These are phyloP conservation scores for Eulemur rufifrons DNA, from an alignment of 2,113 vertebrate species.

Conservation along the genomic window DNA sequence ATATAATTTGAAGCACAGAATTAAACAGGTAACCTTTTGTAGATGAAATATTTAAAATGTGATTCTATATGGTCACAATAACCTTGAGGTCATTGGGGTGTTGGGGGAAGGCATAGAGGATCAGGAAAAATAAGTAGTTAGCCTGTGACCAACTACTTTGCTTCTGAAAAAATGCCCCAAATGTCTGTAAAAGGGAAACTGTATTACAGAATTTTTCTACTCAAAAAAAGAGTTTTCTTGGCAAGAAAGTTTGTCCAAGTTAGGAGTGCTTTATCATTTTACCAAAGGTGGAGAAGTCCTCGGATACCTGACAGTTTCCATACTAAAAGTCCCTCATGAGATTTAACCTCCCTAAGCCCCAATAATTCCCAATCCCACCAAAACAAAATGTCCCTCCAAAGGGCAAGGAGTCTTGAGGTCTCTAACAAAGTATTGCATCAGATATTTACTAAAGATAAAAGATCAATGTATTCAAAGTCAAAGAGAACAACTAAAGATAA, in stretches of 20 bases:
- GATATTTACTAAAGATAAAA: background rate
- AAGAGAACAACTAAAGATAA: background rate
- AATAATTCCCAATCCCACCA: background rate
- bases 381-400: background rate
- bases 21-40: background rate
- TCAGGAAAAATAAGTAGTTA: background rate
- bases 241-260: background rate
- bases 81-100: background rate
- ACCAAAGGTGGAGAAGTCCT: background rate
- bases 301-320: background rate
- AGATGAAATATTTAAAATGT: background rate
- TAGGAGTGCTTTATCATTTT: background rate
- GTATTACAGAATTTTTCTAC: background rate
- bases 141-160: background rate
- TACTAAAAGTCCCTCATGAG: background rate
- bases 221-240: background rate
- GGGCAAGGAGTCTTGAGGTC: background rate
- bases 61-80: background rate
- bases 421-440: background rate
- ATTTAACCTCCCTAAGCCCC: background rate
- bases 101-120: background rate
- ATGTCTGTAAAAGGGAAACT: background rate
- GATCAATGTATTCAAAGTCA: background rate
- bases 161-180: background rate
- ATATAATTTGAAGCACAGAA: background rate